These are phyloP conservation scores for Siderastrea radians DNA, from an alignment of 92 coral and sea anemone species.

Conservation along the genomic window DNA sequence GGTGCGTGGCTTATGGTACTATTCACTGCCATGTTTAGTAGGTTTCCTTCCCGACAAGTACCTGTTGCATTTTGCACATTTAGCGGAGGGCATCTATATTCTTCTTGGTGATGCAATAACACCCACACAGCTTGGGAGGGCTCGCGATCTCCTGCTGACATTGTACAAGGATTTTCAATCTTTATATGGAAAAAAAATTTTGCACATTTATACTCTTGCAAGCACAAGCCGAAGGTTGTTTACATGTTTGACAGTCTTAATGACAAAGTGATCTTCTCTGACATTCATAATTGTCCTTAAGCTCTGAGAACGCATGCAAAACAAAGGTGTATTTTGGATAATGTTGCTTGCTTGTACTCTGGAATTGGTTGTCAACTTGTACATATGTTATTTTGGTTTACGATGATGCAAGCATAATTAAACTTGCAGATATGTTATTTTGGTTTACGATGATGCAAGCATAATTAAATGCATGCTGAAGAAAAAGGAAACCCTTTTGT, in stretches of 20 bases:
- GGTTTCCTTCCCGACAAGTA: constrained; percentile 65
- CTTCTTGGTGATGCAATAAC: constrained; percentile 69
- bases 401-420: too few species aligned
- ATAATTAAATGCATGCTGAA: too few species aligned
- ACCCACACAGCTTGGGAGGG: constrained; percentile 19
- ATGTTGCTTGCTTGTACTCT: neutral
- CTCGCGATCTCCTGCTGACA: constrained; percentile 45
- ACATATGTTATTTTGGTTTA: too few species aligned
- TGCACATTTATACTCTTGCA: too few species aligned
- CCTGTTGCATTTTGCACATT: constrained; percentile 57
- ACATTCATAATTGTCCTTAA: neutral
- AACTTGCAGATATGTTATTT: too few species aligned
- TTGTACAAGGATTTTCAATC: constrained; percentile 64
- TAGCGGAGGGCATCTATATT: constrained; percentile 62
- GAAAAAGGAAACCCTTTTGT: neutral
- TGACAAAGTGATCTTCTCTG: neutral
- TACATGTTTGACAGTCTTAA: too few species aligned
- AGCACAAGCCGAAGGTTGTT: too few species aligned
- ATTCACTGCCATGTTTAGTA: constrained; percentile 63
- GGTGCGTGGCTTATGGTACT: too few species aligned
- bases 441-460: neutral
- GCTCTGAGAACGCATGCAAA: neutral
- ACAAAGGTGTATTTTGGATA: neutral
- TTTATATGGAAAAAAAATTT: constrained; percentile 48
- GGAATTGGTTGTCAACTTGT: too few species aligned